Evolutionary conservation across 2,888 invertebrate species (phyloP), one percentile per base, ranked within the genome.

Genomic region (Petrophora chlorosata): DNA sequence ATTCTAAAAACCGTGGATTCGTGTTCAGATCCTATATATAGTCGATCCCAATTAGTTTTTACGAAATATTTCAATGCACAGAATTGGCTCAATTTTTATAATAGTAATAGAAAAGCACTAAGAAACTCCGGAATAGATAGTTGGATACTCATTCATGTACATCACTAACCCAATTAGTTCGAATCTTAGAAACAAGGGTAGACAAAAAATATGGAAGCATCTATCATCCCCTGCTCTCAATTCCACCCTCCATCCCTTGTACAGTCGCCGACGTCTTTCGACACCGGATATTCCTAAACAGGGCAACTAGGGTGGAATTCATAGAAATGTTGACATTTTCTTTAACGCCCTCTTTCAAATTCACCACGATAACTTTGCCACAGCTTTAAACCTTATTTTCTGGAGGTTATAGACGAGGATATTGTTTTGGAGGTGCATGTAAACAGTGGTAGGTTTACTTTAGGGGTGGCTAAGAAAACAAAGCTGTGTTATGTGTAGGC

Each of bases 301-400:
- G 60, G 56, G 49, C 43, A 57, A 61, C 56, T 60, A 58, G 67
- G 67, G 63, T 70, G 66, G 65, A 70, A 70, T 70, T 67, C 61
- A 60, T 63, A 68, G 67, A 61, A 72, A 72, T 83, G 82, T 86
- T 85, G 83, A 84, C 83, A 79, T 73, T 65, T 54, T 61, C 62
- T 65, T 82, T 83, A 82, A 76, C 85, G 73, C 76, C 69, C 73
- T 41, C 57, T 58, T 62, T 65, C 69, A 61, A 60, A 40, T 52
- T 41, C 40, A 61, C 61, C 57, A 56, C 36, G 46, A 13, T 23
- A 42, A 8, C 29, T 22, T 25, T 12, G 13, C 28, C 5, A 10
- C 5, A 8, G 28, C 9, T 30, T 0, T 33, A 5, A 15, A 47
- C 60, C 49, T 46, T 70, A 64, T 47, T 2, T 0, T 8, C 2